These are phyloP conservation scores for Cephalotes varians DNA, from an alignment of 2,888 invertebrate genomes.

Conservation along the genomic window DNA sequence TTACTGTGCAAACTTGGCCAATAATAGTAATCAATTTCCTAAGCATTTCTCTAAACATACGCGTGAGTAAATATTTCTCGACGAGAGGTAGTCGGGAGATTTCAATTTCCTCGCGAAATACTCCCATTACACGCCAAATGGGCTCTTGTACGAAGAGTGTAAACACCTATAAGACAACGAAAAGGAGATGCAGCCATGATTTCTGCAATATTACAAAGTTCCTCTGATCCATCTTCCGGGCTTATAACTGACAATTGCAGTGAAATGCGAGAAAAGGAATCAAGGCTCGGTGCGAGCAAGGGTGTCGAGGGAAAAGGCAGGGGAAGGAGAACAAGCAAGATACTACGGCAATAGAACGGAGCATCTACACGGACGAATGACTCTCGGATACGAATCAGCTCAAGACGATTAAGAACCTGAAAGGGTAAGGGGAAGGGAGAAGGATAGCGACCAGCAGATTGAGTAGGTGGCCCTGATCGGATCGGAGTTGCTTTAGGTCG, in stretches of 20 bases:
- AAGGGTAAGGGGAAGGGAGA: conserved; percentile 28
- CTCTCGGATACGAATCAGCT: conserved; percentile 64
- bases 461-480: conserved; percentile 53
- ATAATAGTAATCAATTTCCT: conserved; percentile 23
- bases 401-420: conserved; percentile 67
- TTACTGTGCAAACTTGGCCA: background rate
- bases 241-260: conserved; percentile 17
- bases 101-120: conserved; percentile 8
- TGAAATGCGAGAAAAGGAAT: conserved; percentile 29
- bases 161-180: conserved; percentile 33
- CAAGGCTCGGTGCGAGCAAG: background rate
- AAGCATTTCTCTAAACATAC: background rate
- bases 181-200: conserved; percentile 20
- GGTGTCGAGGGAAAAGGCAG: conserved; percentile 3
- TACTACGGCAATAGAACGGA: conserved; percentile 57
- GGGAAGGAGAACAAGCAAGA: conserved; percentile 52
- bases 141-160: background rate
- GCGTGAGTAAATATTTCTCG: conserved; percentile 1
- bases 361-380: conserved; percentile 67
- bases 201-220: conserved; percentile 33
- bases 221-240: conserved; percentile 26
- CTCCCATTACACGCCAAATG: background rate
- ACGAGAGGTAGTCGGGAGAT: conserved; percentile 2
- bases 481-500: conserved; percentile 57
- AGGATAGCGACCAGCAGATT: conserved; percentile 25